phyloP scores from a whole-genome alignment of 2,888 invertebrate genomes.

The Ligdia adustata region DNA sequence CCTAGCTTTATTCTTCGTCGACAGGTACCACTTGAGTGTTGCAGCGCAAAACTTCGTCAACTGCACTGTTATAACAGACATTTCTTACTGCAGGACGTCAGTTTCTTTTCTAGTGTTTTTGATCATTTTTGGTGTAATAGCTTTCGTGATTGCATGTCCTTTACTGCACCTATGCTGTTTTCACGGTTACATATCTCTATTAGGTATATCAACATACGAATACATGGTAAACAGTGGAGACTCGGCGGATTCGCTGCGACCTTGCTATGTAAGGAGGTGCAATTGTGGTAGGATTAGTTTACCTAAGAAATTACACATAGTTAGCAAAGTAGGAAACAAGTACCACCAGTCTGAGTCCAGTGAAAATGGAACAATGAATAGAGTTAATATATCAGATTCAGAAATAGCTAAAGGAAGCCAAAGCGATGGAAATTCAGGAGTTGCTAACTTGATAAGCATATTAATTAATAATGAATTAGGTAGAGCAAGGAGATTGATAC shows the following conservation, averaged over 20 bases:
- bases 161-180: conserved; percentile 94
- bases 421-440: conserved; percentile 43
- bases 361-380: conserved; percentile 36
- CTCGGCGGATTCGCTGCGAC: conserved; percentile 45
- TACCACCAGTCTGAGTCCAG: conserved; percentile 23
- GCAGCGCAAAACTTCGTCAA: conserved; percentile 76
- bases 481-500: conserved; percentile 62
- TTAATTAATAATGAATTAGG: conserved; percentile 65
- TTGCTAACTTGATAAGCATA: conserved; percentile 59
- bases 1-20: conserved; percentile 86
- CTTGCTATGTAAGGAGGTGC: conserved; percentile 41
- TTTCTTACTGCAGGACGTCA: conserved; percentile 60
- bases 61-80: conserved; percentile 50
- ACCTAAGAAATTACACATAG: conserved; percentile 27
- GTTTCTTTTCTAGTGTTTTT: conserved; percentile 67
- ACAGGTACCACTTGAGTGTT: conserved; percentile 84
- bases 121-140: conserved; percentile 86
- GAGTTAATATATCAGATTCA: conserved; percentile 37
- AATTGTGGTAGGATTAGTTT: conserved; percentile 49
- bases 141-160: conserved; percentile 90
- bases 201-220: conserved; percentile 95
- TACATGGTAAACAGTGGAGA: conserved; percentile 84
- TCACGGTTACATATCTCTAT: conserved; percentile 92
- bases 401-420: conserved; percentile 27
- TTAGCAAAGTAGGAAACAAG: conserved; percentile 35